Conservation (phyloP, 2,888 invertebrate species). For the Drosophila peninsularis region DNA sequence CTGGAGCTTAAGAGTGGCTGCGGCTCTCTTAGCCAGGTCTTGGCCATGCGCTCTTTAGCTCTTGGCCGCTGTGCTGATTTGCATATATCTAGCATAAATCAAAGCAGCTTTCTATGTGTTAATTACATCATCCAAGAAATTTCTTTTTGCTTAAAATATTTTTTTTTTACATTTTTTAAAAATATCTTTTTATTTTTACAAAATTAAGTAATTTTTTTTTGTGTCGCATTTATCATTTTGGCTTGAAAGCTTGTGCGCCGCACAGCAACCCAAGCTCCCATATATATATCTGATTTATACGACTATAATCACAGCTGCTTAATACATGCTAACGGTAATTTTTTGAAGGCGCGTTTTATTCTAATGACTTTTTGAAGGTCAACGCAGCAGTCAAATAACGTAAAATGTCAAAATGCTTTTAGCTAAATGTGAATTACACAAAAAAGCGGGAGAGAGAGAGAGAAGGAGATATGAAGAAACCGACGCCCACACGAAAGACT, state of each 20-base stretch:
- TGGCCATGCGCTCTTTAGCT: slow-evolving; percentile 11
- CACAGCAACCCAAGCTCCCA: slow-evolving; percentile 15
- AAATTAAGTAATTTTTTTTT: slow-evolving; percentile 48
- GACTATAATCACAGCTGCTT: not conserved
- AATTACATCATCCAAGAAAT: slow-evolving; percentile 75
- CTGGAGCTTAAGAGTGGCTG: slow-evolving; percentile 34
- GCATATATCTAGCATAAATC: slow-evolving; percentile 67
- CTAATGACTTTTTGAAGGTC: slow-evolving; percentile 67
- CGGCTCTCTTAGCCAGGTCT: slow-evolving; percentile 4
- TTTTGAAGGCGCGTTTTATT: slow-evolving; percentile 29
- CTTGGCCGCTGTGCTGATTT: slow-evolving; percentile 56
- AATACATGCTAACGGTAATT: slow-evolving; percentile 48
- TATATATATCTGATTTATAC: slow-evolving; percentile 3
- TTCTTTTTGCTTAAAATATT: slow-evolving; percentile 24
- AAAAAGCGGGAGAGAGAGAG: not conserved
- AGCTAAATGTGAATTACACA: slow-evolving; percentile 8
- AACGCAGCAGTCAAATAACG: slow-evolving; percentile 15
- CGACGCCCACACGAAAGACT: slow-evolving; percentile 57
- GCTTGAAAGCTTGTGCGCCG: slow-evolving; percentile 54
- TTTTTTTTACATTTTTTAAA: slow-evolving; percentile 19
- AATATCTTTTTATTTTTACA: slow-evolving; percentile 26
- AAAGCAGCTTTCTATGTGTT: slow-evolving; percentile 68
- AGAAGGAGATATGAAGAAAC: not conserved
- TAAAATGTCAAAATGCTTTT: slow-evolving; percentile 65
- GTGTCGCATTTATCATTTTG: slow-evolving; percentile 37